Evolutionary conservation across 2,113 vertebrate genomes (phyloP), one percentile per base, ranked within the genome.

Genomic region (Plotosus lineatus): DNA sequence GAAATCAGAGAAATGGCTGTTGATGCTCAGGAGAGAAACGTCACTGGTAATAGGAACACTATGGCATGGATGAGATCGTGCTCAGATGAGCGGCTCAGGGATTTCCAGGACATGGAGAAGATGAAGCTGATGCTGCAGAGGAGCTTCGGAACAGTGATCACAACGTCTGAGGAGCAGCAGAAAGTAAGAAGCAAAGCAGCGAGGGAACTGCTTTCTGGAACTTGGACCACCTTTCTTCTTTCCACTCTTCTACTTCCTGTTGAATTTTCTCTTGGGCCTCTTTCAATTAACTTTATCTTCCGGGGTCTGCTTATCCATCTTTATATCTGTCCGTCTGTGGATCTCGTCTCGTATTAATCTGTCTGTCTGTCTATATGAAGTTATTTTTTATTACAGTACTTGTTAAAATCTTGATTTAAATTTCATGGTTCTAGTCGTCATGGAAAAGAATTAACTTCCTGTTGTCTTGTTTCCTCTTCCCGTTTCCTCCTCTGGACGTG

Each of bases 41-140:
- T 78, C 15, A 50, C 40, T 0, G 26, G 46, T 11, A 3, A 36
- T 51, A 14, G 17, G 38, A 61, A 48, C 21, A 26, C 4, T 9
- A 48, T 72, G 21, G 36, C 58, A 31, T 53, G 36, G 51, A 84
- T 87, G 31, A 88, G 85, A 77, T 85, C 90, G 87, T 95, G 93
- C 88, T 90, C 92, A 44, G 94, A 94, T 84, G 94, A 95, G 79
- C 78, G 92, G 36, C 94, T 94, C 92, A 88, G 94, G 15, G 83
- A 81, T 85, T 90, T 92, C 50, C 82, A 79, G 82, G 93, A 89
- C 86, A 90, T 60, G 23, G 90, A 87, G 55, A 91, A 90, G 83
- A 91, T 85, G 84, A 93, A 87, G 79, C 74, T 90, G 81, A 88
- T 63, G 33, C 11, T 60, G n/a, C 73, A 84, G 86, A 79, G 75